Evolutionary conservation across 2,797 vertebrate genomes (phyloP), one percentile per base, ranked within the genome.

Genomic region (Danio aesculapii): DNA sequence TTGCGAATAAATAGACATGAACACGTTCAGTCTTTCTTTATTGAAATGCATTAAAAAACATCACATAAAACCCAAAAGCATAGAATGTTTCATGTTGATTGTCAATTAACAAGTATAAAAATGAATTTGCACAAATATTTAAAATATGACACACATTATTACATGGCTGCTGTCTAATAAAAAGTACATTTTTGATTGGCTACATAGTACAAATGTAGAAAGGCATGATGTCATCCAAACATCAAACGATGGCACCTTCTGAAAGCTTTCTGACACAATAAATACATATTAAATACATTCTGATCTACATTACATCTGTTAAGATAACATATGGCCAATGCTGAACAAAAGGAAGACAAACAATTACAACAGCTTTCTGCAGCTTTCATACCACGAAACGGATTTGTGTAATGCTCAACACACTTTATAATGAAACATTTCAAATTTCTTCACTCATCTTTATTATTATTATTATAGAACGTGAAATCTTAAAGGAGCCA

Each of bases 41-140:
- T 49, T 68, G 16, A 59, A 68, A 68, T 67, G 47, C 21, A 12
- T 77, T 30, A 30, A 30, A 30, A 30, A 30, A 30, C 3, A 30
- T 68, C 2, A 57, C 12, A 49, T 63, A 6, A 49, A 44, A 46
- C 46, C 9, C 72, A 55, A 44, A 73, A 52, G 30, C 14, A 41
- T 17, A 63, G 2, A 52, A 53, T 11, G 13, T 57, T 55, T 19
- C 8, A 30, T 55, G 13, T 14, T 58, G 67, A 77, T 72, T 72
- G 74, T 77, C 67, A 72, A 16, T 58, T 16, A 66, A 47, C 66
- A 69, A 53, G 14, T 46, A 12, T 3, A 68, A n/a, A 59, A 17
- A 49, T 5, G 16, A 0, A n/a, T 16, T 30, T 30, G 30, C 30
- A 30, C 30, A 21, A 41, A 41, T 69, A 19, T 55, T 63, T 55